Evolutionary conservation across 2,113 vertebrate genomes (phyloP), one percentile per base, ranked within the genome.

Genomic region (Gymnobelideus leadbeateri): DNA sequence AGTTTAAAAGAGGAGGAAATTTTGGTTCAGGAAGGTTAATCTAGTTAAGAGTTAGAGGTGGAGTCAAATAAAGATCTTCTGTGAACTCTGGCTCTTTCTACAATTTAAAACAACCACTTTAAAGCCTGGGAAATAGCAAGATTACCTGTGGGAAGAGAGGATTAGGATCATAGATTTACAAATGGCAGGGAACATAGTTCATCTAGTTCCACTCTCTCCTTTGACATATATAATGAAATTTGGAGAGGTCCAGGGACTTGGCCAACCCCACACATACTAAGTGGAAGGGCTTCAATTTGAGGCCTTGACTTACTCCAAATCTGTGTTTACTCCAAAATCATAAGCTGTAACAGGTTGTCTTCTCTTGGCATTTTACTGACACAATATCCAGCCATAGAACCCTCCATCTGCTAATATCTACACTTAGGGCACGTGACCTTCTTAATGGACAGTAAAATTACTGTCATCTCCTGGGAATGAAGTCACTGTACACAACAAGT

Each of bases 331-430:
- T 55, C 92, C 93, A 90, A 94, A 92, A 91, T 49, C 5, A 49
- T 91, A 91, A 93, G 51, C 31, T 49, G 37, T 84, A 93, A 57
- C 6, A 43, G 21, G 37, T 53, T 84, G 57, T 53, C 94, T 93
- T 84, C 57, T 51, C 43, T 43, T 77, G 57, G 49, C 3, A 93
- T 50, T 68, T 51, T 54, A 0, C 49, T 94, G 4, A 54, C 3
- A 54, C 91, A 91, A 92, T 92, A 91, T 68, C 24, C 5, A 94
- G 2, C 1, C 94, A n/a, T 3, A 50, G 92, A 94, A 95, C 37
- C 0, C 37, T 92, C 46, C 23, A 2, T 50, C 90, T 92, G 94
- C 92, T 90, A 90, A 43, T 94, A 55, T 91, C 49, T 89, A 5
- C 51, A 47, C 89, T 92, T 26, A 89, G 19, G 96, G 50, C 0